phyloP scores from a whole-genome alignment of 2,888 invertebrate species.

The Dryobota labecula region DNA sequence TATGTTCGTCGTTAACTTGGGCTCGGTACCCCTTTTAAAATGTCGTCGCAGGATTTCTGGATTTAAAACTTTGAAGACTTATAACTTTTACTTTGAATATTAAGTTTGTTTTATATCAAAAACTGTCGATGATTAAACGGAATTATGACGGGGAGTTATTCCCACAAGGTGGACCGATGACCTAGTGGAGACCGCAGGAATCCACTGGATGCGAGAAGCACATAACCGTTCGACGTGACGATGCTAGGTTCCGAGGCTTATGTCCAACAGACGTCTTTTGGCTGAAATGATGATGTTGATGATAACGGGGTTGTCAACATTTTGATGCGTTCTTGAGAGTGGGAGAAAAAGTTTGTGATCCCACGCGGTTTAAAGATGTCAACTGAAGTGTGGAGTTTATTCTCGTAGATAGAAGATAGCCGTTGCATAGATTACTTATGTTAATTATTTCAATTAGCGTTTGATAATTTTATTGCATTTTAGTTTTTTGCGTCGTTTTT shows the following conservation, averaged over 20 bases:
- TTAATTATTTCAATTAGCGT: slow-evolving; percentile 41
- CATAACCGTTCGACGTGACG: background rate
- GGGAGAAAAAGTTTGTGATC: slow-evolving; percentile 28
- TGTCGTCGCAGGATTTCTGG: slow-evolving; percentile 76
- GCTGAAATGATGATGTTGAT: background rate
- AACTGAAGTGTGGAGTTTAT: slow-evolving; percentile 34
- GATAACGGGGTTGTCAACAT: slow-evolving; percentile 5
- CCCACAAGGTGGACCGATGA: too few species aligned
- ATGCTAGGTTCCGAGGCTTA: background rate
- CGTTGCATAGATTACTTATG: slow-evolving; percentile 21
- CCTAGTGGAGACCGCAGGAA: background rate
- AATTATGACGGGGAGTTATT: slow-evolving; percentile 15
- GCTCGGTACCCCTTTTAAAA: slow-evolving; percentile 82
- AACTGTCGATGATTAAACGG: slow-evolving; percentile 36
- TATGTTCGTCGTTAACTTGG: slow-evolving; percentile 86
- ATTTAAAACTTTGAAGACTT: slow-evolving; percentile 67
- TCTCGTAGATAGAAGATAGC: slow-evolving; percentile 42
- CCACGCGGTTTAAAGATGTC: slow-evolving; percentile 28
- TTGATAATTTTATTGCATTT: slow-evolving; percentile 9
- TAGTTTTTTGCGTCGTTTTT: background rate
- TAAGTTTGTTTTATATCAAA: slow-evolving; percentile 44
- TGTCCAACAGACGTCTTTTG: background rate
- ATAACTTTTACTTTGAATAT: slow-evolving; percentile 66
- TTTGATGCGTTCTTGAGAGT: slow-evolving; percentile 7
- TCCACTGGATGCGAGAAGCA: background rate